Percentiles rank a stretch among this genome's conserved stretches.
These are phyloP conservation scores for Oophaga pumilio DNA, from an alignment of 2,113 vertebrate species.

Conservation along the genomic window DNA sequence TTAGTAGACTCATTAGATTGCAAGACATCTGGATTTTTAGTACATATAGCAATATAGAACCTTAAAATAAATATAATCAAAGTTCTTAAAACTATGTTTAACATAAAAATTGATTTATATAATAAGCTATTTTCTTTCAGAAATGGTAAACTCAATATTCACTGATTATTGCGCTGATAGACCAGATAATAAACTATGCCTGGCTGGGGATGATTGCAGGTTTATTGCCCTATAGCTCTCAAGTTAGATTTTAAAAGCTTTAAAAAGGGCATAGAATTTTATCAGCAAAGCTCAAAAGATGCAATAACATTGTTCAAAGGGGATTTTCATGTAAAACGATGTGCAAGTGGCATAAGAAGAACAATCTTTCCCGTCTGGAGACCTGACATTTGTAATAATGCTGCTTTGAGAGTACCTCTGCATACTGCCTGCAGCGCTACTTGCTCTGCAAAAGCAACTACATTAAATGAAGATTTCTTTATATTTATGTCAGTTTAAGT, in stretches of 20 bases:
- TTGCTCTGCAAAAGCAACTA: constrained; percentile 25
- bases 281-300: neutral
- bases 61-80: too few relatives aligned
- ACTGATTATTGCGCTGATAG: neutral
- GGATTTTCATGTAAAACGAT: neutral
- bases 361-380: constrained; percentile 6
- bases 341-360: neutral
- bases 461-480: constrained; percentile 24
- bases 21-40: too few relatives aligned
- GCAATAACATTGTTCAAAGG: neutral
- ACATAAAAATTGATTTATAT: too few relatives aligned
- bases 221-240: neutral
- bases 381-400: constrained; percentile 47
- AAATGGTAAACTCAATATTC: neutral
- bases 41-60: too few relatives aligned
- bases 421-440: constrained; percentile 15
- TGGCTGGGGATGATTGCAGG: too few relatives aligned
- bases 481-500: constrained; percentile 37
- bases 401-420: constrained; percentile 20
- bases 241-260: neutral
- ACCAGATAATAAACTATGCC: neutral
- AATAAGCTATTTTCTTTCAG: neutral
- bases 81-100: too few relatives aligned
- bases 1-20: too few relatives aligned
- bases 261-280: neutral